phyloP scores from a whole-genome alignment of 2,888 invertebrate genomes.

The Polydrusus pterygomalis region DNA sequence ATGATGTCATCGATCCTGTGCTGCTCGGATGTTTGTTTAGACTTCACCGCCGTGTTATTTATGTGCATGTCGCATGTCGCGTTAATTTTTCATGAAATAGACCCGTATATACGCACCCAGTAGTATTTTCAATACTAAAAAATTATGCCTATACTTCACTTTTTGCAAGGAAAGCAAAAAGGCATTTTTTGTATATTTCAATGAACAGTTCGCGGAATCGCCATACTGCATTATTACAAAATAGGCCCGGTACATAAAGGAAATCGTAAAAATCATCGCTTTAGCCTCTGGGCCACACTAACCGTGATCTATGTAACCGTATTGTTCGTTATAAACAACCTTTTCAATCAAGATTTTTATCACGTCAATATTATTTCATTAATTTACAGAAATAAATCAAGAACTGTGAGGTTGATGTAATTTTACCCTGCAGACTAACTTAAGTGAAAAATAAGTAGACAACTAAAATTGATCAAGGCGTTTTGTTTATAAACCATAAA shows the following conservation, averaged over 20 bases:
- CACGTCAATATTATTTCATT: conserved; percentile 46
- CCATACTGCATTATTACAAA: not conserved
- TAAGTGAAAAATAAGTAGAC: conserved; percentile 49
- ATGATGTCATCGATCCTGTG: too few species aligned
- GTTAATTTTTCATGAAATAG: too few species aligned
- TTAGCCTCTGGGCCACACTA: conserved; percentile 43
- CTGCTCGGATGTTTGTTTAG: too few species aligned
- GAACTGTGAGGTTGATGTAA: conserved; percentile 47
- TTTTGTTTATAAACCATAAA: conserved; percentile 52
- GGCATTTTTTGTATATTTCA: too few species aligned
- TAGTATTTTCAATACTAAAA: too few species aligned
- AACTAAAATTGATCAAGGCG: conserved; percentile 49
- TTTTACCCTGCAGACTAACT: conserved; percentile 42
- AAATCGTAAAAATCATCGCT: conserved; percentile 34
- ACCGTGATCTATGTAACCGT: conserved; percentile 46
- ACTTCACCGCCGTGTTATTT: too few species aligned
- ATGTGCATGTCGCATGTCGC: too few species aligned
- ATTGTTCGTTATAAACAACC: conserved; percentile 39
- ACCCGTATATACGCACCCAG: too few species aligned
- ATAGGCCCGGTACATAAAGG: conserved; percentile 9
- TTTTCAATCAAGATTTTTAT: conserved; percentile 53
- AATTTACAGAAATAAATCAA: conserved; percentile 50
- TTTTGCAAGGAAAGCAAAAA: too few species aligned
- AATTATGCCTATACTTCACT: too few species aligned
- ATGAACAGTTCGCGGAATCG: not conserved